phyloP scores from a whole-genome alignment of 1,140 invertebrate genomes.

The Drosophila elegans region DNA sequence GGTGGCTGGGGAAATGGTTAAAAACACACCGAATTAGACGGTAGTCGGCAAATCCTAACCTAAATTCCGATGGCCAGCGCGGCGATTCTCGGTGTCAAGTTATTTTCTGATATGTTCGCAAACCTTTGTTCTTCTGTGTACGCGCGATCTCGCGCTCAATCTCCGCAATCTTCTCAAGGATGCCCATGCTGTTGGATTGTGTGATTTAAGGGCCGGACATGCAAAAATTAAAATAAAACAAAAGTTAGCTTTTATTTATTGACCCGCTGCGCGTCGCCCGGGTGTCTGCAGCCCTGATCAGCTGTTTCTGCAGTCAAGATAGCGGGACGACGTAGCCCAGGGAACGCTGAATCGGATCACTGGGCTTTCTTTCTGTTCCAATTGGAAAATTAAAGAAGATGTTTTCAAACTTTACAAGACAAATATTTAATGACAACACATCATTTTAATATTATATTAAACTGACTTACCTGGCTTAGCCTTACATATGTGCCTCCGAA shows the following conservation, averaged over 20 bases:
- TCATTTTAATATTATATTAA: too few species aligned
- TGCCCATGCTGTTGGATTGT: conserved; percentile 90
- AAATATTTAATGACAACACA: too few species aligned
- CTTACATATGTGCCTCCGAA: too few species aligned
- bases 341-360: background rate
- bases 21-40: conserved; percentile 1
- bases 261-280: conserved; percentile 26
- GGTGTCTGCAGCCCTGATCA: conserved; percentile 24
- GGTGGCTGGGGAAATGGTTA: conserved; percentile 90
- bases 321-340: background rate
- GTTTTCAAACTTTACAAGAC: too few species aligned
- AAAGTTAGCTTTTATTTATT: conserved; percentile 39
- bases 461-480: too few species aligned
- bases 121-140: conserved; percentile 99
- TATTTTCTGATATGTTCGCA: conserved; percentile 16
- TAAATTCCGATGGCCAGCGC: conserved; percentile 67
- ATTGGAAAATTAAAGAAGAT: too few species aligned
- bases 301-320: conserved; percentile 8
- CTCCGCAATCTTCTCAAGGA: conserved; percentile 98
- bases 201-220: conserved; percentile 43
- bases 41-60: conserved; percentile 59
- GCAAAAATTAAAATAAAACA: conserved; percentile 58
- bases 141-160: conserved; percentile 99
- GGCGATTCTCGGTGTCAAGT: conserved; percentile 11
- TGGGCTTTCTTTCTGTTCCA: too few species aligned